phyloP scores from a whole-genome alignment of 1,140 invertebrate genomes.

The Eufriesea mexicana region DNA sequence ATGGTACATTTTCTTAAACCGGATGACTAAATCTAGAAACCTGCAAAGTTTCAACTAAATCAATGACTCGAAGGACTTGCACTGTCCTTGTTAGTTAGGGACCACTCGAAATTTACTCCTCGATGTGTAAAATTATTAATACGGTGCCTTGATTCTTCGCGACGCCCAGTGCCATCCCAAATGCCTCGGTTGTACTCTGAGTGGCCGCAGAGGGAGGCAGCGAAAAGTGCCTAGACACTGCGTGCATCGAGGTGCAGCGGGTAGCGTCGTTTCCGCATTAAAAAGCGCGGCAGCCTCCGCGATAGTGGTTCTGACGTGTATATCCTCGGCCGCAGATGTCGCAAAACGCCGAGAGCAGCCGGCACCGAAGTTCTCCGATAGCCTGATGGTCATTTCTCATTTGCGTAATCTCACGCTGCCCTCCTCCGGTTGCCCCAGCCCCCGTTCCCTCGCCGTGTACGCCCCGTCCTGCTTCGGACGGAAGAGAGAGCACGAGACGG shows the following conservation, averaged over 20 bases:
- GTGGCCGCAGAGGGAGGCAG: too few species aligned
- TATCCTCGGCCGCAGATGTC: constrained; percentile 51
- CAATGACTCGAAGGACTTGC: too few species aligned
- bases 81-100: too few species aligned
- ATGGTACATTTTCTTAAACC: too few species aligned
- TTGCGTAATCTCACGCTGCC: constrained; percentile 78
- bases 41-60: too few species aligned
- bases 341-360: constrained; percentile 61
- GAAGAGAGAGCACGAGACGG: constrained; percentile 2
- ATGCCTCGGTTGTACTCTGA: too few species aligned
- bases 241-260: neutral
- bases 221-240: constrained; percentile 17
- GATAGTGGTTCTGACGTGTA: constrained; percentile 42
- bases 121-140: too few species aligned
- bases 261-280: constrained; percentile 22
- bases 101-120: too few species aligned
- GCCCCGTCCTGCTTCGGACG: constrained; percentile 8
- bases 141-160: too few species aligned
- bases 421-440: constrained; percentile 15
- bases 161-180: too few species aligned
- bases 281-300: constrained; percentile 25
- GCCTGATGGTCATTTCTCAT: constrained; percentile 81
- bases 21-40: too few species aligned
- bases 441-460: constrained; percentile 1
- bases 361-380: constrained; percentile 75